These are phyloP conservation scores for Cryptops parisi DNA, from an alignment of 2,888 invertebrate species.

Conservation along the genomic window DNA sequence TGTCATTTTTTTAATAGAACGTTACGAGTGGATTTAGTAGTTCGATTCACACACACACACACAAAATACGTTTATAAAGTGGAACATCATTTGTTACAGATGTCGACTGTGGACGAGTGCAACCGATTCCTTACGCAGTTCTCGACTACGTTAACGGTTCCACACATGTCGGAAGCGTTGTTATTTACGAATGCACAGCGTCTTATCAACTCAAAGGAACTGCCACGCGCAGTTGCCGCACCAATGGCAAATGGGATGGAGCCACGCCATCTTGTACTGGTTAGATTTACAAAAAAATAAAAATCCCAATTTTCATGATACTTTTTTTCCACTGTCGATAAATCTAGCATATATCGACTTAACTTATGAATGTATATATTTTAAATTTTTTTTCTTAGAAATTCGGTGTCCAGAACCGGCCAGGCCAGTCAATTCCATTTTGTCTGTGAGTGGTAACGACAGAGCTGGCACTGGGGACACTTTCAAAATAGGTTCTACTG, in stretches of 20 bases:
- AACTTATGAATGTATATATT: constrained; percentile 3
- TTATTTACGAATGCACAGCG: constrained; percentile 60
- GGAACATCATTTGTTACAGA: constrained; percentile 43
- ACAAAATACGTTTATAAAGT: too few species aligned
- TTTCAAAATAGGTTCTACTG: constrained; percentile 24
- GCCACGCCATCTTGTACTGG: constrained; percentile 74
- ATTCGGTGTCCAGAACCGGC: constrained; percentile 74
- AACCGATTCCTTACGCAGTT: constrained; percentile 60
- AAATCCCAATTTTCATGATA: background rate
- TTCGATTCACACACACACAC: too few species aligned
- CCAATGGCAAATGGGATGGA: constrained; percentile 69
- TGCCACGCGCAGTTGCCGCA: constrained; percentile 53
- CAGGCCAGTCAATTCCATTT: constrained; percentile 65
- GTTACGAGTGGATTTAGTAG: too few species aligned
- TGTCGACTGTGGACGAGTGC: constrained; percentile 74
- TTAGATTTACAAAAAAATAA: constrained; percentile 27
- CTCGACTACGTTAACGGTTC: constrained; percentile 59
- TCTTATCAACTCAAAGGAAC: constrained; percentile 69
- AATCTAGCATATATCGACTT: too few species aligned
- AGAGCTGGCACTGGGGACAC: constrained; percentile 34
- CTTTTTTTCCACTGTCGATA: too few species aligned
- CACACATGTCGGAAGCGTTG: constrained; percentile 64
- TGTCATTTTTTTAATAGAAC: too few species aligned
- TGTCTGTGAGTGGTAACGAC: constrained; percentile 81
- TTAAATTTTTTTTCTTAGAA: constrained; percentile 39